These are phyloP conservation scores for Cottoperca gobio DNA, from an alignment of 2,797 vertebrate genomes.

Conservation along the genomic window DNA sequence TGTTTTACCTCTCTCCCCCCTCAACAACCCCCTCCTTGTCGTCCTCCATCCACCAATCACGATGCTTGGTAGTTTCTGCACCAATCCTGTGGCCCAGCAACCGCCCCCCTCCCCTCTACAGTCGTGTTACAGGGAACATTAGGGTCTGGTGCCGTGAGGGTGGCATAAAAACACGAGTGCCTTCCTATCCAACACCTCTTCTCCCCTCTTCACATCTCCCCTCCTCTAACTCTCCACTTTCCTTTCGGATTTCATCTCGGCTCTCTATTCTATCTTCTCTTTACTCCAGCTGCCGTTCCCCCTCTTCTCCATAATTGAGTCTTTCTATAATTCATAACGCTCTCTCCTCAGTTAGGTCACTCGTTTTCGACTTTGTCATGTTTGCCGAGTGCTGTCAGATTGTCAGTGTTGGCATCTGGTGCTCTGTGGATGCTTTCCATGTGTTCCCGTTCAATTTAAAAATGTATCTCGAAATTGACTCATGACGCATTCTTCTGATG, in stretches of 20 bases:
- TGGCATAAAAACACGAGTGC: slow-evolving; percentile 31
- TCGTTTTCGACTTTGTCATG: slow-evolving; percentile 33
- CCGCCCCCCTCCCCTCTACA: slow-evolving; percentile 28
- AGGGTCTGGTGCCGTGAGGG: slow-evolving; percentile 4
- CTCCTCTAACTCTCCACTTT: neutral
- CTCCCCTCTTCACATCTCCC: neutral
- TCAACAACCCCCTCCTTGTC: slow-evolving; percentile 10
- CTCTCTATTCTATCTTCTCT: neutral
- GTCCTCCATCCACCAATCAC: slow-evolving; percentile 56
- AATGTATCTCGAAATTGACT: neutral
- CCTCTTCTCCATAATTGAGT: slow-evolving; percentile 56
- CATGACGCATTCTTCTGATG: neutral
- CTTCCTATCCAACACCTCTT: neutral
- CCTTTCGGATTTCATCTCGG: neutral
- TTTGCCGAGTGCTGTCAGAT: slow-evolving; percentile 23
- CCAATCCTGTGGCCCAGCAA: slow-evolving; percentile 62
- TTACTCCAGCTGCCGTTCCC: slow-evolving; percentile 19
- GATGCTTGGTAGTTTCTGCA: slow-evolving; percentile 51
- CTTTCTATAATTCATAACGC: slow-evolving; percentile 71
- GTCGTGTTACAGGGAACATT: slow-evolving; percentile 8
- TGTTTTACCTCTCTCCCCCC: slow-evolving; percentile 45
- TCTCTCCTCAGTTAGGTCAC: slow-evolving; percentile 37
- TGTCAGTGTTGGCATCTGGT: slow-evolving; percentile 18
- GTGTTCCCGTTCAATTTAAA: slow-evolving; percentile 2
- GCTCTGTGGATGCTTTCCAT: neutral